Base-by-base conservation (phyloP, 2,797 vertebrate species). In the Mycteria americana region DNA sequence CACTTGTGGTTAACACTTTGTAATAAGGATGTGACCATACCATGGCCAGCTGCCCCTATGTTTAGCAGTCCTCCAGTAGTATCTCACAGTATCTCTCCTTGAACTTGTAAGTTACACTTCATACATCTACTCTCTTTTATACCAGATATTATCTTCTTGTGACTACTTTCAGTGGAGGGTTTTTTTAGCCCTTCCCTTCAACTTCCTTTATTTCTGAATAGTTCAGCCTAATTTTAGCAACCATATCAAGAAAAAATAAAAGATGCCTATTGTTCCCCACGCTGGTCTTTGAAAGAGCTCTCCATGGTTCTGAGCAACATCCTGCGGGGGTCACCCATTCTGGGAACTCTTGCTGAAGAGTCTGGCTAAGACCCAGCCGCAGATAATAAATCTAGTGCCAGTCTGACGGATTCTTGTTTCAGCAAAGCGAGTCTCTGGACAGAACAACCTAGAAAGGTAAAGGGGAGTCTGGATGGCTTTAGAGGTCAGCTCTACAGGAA, bases 221-320 rank as follows among this genome's bases (percentile, higher is more conserved):
- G 35, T 9, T 33, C 43, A 70, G 43, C 14, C n/a, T 70, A 77
- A 51, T 41, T 62, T 67, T 60, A 81, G 54, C 45, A 75, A 60
- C 6, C 5, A 1, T 2, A 35, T 5, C 4, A 37, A 56, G n/a
- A n/a, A 62, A 64, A 73, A 53, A n/a, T 5, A 27, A 31, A 50
- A 56, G 30, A 25, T 5, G 59, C 4, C 39, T 8, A 3, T 33
- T 43, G 23, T 6, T 53, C 7, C 30, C 19, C 3, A 18, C 0
- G 2, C 13, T 2, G 24, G 39, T 11, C 18, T 24, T n/a, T 13
- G 18, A 4, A 23, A 77, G 90, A 85, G 72, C 95, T 96, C 95
- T 97, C 90, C 93, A 46, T 86, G 93, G 95, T 90, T 6, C 92
- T 94, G 88, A 89, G 82, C 43, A 8, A 9, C 28, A 22, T 50